These are phyloP conservation scores for Ophion obscuratus DNA, from an alignment of 2,888 invertebrate genomes.

Conservation along the genomic window DNA sequence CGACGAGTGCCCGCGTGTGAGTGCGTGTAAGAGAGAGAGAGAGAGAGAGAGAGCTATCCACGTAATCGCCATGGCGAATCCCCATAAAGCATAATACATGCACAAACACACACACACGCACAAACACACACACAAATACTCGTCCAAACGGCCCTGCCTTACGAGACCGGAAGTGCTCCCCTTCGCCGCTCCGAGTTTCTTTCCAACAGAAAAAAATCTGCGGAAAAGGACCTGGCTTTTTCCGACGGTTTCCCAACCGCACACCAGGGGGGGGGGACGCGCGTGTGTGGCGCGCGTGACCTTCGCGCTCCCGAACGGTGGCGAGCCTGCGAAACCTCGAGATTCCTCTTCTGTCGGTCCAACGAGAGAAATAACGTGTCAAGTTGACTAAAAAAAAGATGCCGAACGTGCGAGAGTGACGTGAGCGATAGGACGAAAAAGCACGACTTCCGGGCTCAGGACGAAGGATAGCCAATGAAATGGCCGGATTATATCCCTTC, in stretches of 20 bases:
- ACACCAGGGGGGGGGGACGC: slow-evolving; percentile 66
- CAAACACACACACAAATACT: no score
- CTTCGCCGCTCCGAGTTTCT: no score
- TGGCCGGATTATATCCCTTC: slow-evolving; percentile 32
- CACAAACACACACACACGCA: no score
- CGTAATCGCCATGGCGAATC: no score
- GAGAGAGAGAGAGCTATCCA: neutral
- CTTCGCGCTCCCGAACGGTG: slow-evolving; percentile 61
- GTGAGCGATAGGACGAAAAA: slow-evolving; percentile 47
- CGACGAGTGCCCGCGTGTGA: neutral
- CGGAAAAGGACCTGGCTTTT: neutral
- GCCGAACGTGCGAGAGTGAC: slow-evolving; percentile 34
- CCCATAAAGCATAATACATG: no score
- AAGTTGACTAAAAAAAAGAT: no score
- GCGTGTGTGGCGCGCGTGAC: slow-evolving; percentile 67
- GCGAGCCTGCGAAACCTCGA: slow-evolving; percentile 44
- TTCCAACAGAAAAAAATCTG: neutral
- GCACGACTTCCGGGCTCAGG: slow-evolving; percentile 35
- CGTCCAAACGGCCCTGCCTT: no score
- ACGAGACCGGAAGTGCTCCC: no score
- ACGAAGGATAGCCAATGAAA: slow-evolving; percentile 4
- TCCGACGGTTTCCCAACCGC: no score
- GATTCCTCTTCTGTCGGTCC: neutral
- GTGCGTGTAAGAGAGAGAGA: neutral
- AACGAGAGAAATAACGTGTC: no score